phyloP scores from a whole-genome alignment of 64 coral and sea anemone species.

The Acropora yongei region DNA sequence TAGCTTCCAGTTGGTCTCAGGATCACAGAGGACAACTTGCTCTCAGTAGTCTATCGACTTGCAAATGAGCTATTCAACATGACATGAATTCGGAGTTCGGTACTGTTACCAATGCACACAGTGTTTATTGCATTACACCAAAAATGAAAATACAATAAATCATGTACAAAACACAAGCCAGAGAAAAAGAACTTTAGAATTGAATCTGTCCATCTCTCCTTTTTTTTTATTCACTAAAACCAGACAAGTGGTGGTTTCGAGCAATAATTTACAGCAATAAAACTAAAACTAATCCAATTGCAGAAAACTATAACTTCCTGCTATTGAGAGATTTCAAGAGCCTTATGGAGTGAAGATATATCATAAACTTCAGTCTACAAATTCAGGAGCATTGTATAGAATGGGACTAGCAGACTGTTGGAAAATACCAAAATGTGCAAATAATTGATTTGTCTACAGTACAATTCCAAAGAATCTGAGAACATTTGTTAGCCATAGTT shows the following conservation, averaged over 20 bases:
- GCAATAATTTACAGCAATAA: neutral
- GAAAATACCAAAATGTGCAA: neutral
- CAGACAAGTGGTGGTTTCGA: neutral
- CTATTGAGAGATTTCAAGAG: neutral
- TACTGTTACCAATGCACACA: too few relatives aligned
- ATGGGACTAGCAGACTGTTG: too few relatives aligned
- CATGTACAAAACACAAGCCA: neutral
- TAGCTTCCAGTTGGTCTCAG: too few relatives aligned
- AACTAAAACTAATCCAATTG: neutral
- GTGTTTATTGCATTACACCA: too few relatives aligned
- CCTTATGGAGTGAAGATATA: too few relatives aligned
- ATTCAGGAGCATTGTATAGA: neutral
- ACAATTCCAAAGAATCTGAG: too few relatives aligned
- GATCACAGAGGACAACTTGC: neutral
- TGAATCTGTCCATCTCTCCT: too few relatives aligned
- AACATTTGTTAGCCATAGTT: too few relatives aligned
- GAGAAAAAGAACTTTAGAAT: too few relatives aligned
- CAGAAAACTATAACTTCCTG: neutral
- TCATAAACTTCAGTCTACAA: neutral
- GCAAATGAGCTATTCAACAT: neutral
- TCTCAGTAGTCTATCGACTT: neutral
- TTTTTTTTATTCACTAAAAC: neutral
- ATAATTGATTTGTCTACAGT: too few relatives aligned
- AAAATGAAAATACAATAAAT: neutral
- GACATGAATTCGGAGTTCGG: neutral